Conservation (phyloP, 2,888 invertebrate species). For the Pollenia labialis region DNA sequence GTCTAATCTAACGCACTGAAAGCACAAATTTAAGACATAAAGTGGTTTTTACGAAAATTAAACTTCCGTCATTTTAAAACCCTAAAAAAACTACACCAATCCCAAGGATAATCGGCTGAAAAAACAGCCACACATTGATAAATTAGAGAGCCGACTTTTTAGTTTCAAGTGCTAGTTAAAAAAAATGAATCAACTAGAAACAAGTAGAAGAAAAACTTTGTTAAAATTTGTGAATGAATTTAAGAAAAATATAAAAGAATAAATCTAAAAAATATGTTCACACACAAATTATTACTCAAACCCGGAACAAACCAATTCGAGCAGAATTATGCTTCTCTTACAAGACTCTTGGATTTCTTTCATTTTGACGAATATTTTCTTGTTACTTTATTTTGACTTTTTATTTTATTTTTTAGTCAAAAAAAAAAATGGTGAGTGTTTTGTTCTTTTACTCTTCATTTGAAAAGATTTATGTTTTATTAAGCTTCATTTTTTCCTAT, state of each 20-base stretch:
- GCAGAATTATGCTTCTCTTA: constrained; percentile 53
- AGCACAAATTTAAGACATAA: constrained; percentile 56
- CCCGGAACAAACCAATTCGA: constrained; percentile 48
- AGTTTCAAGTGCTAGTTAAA: constrained; percentile 4
- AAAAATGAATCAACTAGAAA: constrained; percentile 60
- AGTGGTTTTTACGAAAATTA: constrained; percentile 64
- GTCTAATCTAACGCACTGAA: constrained; percentile 58
- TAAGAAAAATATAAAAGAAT: constrained; percentile 20
- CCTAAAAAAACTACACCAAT: constrained; percentile 9
- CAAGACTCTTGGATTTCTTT: constrained; percentile 28
- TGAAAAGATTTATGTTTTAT: constrained; percentile 60
- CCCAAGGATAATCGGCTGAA: not conserved
- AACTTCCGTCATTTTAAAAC: constrained; percentile 41
- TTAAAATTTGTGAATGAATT: constrained; percentile 54
- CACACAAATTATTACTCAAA: not conserved
- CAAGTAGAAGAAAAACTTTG: constrained; percentile 44
- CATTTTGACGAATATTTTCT: constrained; percentile 27
- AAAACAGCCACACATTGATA: too few species aligned
- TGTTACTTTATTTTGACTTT: constrained; percentile 11
- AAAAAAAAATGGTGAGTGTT: not conserved
- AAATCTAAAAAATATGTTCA: not conserved
- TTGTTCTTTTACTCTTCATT: constrained; percentile 44
- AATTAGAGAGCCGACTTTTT: not conserved
- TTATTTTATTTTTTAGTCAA: constrained; percentile 14
- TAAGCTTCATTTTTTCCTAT: constrained; percentile 34